A percentile compares a stretch with the other conserved stretches of the same genome.
Evolutionary conservation across 2,113 vertebrate genomes (phyloP).

Genomic region (Apistogramma diplotaenia): DNA sequence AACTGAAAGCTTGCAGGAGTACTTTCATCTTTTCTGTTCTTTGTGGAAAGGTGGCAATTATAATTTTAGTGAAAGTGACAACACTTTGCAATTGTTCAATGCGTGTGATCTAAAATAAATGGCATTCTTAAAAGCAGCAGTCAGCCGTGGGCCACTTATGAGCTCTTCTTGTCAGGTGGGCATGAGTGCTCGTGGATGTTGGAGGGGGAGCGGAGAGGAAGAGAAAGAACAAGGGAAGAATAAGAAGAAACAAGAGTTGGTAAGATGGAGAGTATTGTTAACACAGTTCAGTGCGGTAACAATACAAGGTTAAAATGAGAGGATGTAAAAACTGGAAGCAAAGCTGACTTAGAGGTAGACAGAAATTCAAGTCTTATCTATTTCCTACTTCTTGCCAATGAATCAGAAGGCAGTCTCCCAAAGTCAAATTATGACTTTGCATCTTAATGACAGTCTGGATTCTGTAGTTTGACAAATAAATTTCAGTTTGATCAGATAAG

Average conservation of each 20-base stretch:
- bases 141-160: background rate
- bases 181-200: background rate
- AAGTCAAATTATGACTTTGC: background rate
- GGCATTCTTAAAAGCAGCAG: conserved; percentile 24
- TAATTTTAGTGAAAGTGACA: conserved; percentile 51
- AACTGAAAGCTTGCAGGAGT: conserved; percentile 34
- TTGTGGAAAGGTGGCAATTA: conserved; percentile 50
- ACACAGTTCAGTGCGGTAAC: background rate
- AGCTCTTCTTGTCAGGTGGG: background rate
- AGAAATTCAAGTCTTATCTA: background rate
- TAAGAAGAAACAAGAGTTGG: background rate
- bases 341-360: background rate
- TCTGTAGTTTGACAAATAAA: background rate
- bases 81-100: conserved; percentile 43
- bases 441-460: background rate
- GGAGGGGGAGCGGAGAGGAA: background rate
- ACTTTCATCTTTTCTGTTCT: conserved; percentile 55
- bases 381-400: background rate
- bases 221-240: background rate
- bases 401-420: background rate
- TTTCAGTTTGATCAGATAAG: background rate
- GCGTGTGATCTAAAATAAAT: conserved; percentile 40
- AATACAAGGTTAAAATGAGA: background rate
- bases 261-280: background rate
- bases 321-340: background rate